Conservation (phyloP, 1,140 invertebrate species). For the Palaemon carinicauda region DNA sequence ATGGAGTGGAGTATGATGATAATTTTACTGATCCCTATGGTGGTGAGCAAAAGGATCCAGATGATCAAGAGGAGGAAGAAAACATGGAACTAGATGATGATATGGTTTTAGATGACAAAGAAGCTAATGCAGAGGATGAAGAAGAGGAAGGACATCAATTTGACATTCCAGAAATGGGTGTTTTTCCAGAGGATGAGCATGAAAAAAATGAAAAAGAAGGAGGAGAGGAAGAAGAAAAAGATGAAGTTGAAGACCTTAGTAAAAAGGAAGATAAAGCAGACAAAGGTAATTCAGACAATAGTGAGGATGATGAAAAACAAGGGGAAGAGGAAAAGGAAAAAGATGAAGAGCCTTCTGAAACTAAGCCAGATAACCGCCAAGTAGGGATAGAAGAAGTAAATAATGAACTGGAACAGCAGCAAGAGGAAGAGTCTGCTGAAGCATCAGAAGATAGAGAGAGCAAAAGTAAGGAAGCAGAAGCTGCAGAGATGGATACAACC, state of each 20-base stretch:
- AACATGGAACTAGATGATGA: conserved; percentile 64
- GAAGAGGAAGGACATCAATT: conserved; percentile 61
- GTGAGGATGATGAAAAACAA: conserved; percentile 31
- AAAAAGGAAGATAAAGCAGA: conserved; percentile 61
- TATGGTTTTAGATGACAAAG: conserved; percentile 66
- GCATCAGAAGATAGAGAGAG: conserved; percentile 51
- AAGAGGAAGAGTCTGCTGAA: conserved; percentile 62
- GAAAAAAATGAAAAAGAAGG: conserved; percentile 53
- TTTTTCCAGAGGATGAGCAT: conserved; percentile 52
- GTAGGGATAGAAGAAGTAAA: conserved; percentile 59
- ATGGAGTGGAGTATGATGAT: conserved; percentile 61
- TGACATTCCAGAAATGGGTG: conserved; percentile 51
- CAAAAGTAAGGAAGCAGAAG: conserved; percentile 43
- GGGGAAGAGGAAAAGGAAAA: conserved; percentile 61
- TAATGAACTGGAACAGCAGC: conserved; percentile 59
- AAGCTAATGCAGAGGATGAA: conserved; percentile 63
- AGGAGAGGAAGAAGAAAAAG: conserved; percentile 61
- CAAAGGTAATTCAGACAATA: conserved; percentile 62
- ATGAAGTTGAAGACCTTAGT: conserved; percentile 53
- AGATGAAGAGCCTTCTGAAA: conserved; percentile 52
- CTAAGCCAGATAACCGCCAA: conserved; percentile 57
- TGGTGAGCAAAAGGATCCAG: conserved; percentile 66
- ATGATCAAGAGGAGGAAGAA: conserved; percentile 63
- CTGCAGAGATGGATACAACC: conserved; percentile 55
- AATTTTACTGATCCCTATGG: conserved; percentile 59